phyloP scores from a whole-genome alignment of 2,797 vertebrate genomes.

The Hippocampus kuda region DNA sequence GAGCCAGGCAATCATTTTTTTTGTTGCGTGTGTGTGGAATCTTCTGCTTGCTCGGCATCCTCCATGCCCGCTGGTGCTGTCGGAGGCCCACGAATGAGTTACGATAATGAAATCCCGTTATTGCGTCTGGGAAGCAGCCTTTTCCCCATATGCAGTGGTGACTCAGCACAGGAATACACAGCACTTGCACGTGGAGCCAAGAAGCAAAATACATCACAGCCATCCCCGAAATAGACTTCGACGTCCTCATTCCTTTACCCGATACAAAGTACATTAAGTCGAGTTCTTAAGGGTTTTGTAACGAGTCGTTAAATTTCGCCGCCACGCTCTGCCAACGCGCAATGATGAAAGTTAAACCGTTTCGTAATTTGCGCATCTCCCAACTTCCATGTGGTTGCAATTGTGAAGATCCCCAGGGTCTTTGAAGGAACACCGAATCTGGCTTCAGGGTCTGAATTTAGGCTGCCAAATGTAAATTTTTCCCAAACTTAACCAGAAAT shows the following conservation, averaged over 20 bases:
- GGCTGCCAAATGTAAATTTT: not conserved
- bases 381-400: too few relatives aligned
- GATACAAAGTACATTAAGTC: not conserved
- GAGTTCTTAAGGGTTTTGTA: not conserved
- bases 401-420: too few relatives aligned
- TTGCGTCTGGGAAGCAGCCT: slow-evolving; percentile 45
- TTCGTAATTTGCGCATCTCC: not conserved
- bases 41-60: slow-evolving; percentile 42
- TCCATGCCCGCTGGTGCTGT: slow-evolving; percentile 42
- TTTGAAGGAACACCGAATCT: too few relatives aligned
- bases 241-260: slow-evolving; percentile 1
- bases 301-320: not conserved
- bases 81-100: slow-evolving; percentile 54
- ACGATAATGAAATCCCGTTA: slow-evolving; percentile 60
- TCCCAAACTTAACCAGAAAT: too few relatives aligned
- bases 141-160: slow-evolving; percentile 44
- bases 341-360: not conserved
- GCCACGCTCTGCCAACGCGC: not conserved
- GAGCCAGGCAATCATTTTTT: slow-evolving; percentile 51
- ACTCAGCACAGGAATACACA: slow-evolving; percentile 28
- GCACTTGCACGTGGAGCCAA: not conserved
- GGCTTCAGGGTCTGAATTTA: too few relatives aligned
- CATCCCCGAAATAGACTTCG: slow-evolving; percentile 13
- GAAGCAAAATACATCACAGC: slow-evolving; percentile 15
- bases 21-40: slow-evolving; percentile 8